Conservation (phyloP, 2,888 invertebrate genomes). For the Chaetogeoica ovagalla region DNA sequence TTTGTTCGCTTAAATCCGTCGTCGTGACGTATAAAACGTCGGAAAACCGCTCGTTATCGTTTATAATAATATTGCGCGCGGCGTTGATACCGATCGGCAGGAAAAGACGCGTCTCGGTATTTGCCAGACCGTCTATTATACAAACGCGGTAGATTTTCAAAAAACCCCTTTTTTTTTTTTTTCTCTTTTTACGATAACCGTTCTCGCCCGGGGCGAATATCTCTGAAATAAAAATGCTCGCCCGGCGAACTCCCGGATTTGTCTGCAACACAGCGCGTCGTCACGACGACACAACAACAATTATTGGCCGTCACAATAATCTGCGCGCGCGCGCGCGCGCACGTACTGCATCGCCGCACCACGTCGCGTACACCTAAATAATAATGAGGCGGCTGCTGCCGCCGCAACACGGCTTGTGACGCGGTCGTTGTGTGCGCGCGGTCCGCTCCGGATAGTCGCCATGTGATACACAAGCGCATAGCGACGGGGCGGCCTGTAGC, state of each 20-base stretch:
- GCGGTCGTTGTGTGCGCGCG: background rate
- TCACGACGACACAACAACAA: background rate
- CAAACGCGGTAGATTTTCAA: background rate
- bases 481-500: no score
- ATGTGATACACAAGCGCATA: conserved; percentile 27
- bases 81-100: conserved; percentile 38
- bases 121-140: conserved; percentile 19
- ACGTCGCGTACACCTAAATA: background rate
- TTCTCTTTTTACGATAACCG: conserved; percentile 34
- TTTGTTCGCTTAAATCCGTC: no score
- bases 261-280: conserved; percentile 5
- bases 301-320: background rate
- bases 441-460: conserved; percentile 7
- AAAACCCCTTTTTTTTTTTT: no score
- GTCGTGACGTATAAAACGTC: no score
- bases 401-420: conserved; percentile 18
- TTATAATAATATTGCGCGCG: background rate
- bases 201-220: no score
- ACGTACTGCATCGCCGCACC: no score
- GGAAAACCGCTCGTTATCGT: no score
- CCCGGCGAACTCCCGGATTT: background rate
- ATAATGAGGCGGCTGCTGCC: conserved; percentile 28
- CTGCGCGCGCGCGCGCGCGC: no score
- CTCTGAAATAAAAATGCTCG: no score
- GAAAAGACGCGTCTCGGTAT: background rate